These are phyloP conservation scores for Strongylocentrotus purpuratus DNA, from an alignment of 35 echinoderm and acorn worm species.

Conservation along the genomic window DNA sequence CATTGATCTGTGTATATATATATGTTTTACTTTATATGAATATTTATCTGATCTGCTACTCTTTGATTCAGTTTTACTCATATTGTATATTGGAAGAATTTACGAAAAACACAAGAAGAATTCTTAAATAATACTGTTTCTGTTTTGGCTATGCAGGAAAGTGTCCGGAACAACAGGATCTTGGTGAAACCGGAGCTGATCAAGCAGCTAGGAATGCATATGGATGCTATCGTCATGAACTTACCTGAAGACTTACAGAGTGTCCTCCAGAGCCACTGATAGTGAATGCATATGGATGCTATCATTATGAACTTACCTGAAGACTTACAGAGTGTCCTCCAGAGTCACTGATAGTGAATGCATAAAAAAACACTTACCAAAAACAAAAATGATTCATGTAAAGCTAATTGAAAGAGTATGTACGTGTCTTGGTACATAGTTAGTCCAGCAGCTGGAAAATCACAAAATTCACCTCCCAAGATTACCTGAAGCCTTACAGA, in stretches of 20 bases:
- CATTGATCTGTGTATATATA: no score
- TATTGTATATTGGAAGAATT: not conserved
- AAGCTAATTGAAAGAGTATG: not conserved
- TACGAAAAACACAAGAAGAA: no score
- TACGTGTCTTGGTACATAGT: not conserved
- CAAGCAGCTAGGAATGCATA: constrained; percentile 67
- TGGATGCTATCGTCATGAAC: constrained; percentile 78
- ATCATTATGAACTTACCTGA: constrained; percentile 89
- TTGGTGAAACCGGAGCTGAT: constrained; percentile 86
- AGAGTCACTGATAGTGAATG: constrained; percentile 61
- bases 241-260: constrained; percentile 91
- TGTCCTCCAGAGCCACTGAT: constrained; percentile 79
- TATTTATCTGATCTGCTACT: no score
- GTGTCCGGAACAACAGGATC: constrained; percentile 65
- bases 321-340: constrained; percentile 85
- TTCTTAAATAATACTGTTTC: not conserved
- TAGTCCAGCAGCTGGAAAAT: not conserved
- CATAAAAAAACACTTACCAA: not conserved
- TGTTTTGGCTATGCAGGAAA: constrained; percentile 53
- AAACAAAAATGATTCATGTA: not conserved
- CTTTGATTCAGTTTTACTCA: no score
- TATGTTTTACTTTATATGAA: no score
- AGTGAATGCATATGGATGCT: constrained; percentile 26
- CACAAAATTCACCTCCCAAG: not conserved
- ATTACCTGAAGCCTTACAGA: not conserved